Evolutionary conservation across 2,113 vertebrate species (phyloP).

Genomic region (Stercorarius parasiticus): DNA sequence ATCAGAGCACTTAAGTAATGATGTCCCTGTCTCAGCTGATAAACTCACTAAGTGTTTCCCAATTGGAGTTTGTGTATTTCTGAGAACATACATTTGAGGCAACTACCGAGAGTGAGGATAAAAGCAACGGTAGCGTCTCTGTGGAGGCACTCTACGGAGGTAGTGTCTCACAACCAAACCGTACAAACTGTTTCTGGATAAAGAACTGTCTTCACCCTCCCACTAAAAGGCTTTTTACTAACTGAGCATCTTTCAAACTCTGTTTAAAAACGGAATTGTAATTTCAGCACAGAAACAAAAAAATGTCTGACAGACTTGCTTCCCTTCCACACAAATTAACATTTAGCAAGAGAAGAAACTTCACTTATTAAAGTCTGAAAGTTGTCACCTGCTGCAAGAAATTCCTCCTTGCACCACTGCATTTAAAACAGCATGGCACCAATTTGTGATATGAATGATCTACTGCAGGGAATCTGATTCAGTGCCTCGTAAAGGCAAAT

Average conservation of each 20-base stretch:
- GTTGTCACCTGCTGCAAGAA: conserved; percentile 38
- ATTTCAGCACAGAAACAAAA: conserved; percentile 40
- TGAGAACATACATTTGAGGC: background rate
- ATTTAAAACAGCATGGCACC: background rate
- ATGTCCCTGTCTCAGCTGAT: background rate
- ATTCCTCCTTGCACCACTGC: background rate
- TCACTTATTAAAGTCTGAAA: background rate
- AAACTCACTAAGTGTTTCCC: background rate
- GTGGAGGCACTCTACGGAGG: no score
- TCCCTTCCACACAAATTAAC: conserved; percentile 12
- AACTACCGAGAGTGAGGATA: background rate
- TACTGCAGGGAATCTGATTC: background rate
- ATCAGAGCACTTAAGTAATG: background rate
- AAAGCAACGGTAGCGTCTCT: background rate
- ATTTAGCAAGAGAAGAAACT: background rate
- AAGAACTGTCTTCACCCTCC: conserved; percentile 9
- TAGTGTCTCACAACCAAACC: background rate
- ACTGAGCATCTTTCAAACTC: conserved; percentile 23
- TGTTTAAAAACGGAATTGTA: conserved; percentile 45
- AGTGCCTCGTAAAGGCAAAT: conserved; percentile 14
- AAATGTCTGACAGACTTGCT: background rate
- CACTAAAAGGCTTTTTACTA: conserved; percentile 45
- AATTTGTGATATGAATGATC: background rate
- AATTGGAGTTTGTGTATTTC: background rate
- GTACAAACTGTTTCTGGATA: conserved; percentile 34